phyloP scores from a whole-genome alignment of 53 echinoderm and acorn worm species.

The Temnopleurus reevesii region DNA sequence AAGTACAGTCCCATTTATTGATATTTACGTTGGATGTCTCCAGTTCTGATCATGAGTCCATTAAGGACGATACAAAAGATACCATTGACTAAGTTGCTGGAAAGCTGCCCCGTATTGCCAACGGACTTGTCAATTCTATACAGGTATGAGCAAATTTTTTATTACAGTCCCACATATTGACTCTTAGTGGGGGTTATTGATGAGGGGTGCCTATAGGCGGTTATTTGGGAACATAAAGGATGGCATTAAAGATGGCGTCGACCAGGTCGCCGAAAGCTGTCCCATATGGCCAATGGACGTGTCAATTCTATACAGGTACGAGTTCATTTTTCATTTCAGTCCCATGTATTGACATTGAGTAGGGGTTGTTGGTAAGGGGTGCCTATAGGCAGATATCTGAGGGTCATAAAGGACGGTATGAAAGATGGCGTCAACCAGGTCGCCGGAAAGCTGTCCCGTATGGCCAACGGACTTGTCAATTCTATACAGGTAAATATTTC shows the following conservation, averaged over 20 bases:
- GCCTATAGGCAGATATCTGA: too few species aligned
- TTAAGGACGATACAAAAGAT: conserved; percentile 92
- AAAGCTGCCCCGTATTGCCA: conserved; percentile 86
- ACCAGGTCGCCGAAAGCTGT: conserved; percentile 93
- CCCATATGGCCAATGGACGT: conserved; percentile 87
- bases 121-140: conserved; percentile 89
- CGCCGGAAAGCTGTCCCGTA: conserved; percentile 89
- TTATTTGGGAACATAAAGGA: conserved; percentile 88
- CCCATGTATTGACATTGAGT: too few species aligned
- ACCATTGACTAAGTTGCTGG: conserved; percentile 93
- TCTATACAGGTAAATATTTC: conserved; percentile 99
- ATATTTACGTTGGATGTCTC: too few species aligned
- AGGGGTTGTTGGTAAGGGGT: too few species aligned
- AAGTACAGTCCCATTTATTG: too few species aligned
- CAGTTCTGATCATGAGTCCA: conserved; percentile 69
- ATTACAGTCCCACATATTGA: too few species aligned
- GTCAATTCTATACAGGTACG: conserved; percentile 98
- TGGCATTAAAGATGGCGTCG: conserved; percentile 96
- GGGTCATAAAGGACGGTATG: conserved; percentile 96
- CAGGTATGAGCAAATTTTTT: conserved; percentile 66
- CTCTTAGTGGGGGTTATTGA: conserved; percentile 44
- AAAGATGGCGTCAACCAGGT: conserved; percentile 94
- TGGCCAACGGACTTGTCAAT: conserved; percentile 87
- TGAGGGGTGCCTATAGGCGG: conserved; percentile 33
- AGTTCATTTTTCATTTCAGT: too few species aligned